Base-by-base conservation (phyloP, 2,888 invertebrate genomes). In the Dermolepida albohirtum region DNA sequence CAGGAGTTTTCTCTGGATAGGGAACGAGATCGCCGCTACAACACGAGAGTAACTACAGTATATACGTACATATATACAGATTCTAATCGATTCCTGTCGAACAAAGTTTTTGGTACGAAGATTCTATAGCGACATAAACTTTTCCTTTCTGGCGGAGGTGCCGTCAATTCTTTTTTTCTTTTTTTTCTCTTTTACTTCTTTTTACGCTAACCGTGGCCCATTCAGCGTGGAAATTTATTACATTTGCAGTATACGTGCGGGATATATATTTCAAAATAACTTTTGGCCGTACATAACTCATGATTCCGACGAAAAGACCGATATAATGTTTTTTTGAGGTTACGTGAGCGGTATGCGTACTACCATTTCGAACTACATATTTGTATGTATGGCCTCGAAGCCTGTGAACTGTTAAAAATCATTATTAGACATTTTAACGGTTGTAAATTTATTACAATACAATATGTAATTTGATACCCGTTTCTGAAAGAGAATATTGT, bases 191-290 rank as follows among this genome's bases (percentile, higher is more conserved):
- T 54, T 54, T 40, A 17, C 22, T 12, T 40, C 40, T 34, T 34
- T 34, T 34, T 34, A 39, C 40, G 16, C 54, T 54, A 54, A 54
- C 54, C 54, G 54, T 54, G 40, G 40, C 54, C 54, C 54, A 54
- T 54, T 54, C 54, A 54, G 40, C 40, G n/a, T 8, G 40, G 52
- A 65, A 52, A 65, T 65, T 65, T 65, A 65, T 65, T 65, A 65
- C 52, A 65, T 65, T 65, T 65, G 44, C 43, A 52, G 64, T 51
- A 54, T 65, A 54, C 64, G 54, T 65, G 54, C 52, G 54, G 64
- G 64, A 65, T 65, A 65, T 65, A 65, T 65, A 65, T 65, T 62
- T 62, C 62, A 49, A 34, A 62, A 62, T 62, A 62, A 62, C 49
- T 62, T 62, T 62, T 40, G 62, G 17, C 49, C 62, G 29, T 47